Base-by-base conservation (phyloP, 2,888 invertebrate genomes). In the Pheosia tremula region DNA sequence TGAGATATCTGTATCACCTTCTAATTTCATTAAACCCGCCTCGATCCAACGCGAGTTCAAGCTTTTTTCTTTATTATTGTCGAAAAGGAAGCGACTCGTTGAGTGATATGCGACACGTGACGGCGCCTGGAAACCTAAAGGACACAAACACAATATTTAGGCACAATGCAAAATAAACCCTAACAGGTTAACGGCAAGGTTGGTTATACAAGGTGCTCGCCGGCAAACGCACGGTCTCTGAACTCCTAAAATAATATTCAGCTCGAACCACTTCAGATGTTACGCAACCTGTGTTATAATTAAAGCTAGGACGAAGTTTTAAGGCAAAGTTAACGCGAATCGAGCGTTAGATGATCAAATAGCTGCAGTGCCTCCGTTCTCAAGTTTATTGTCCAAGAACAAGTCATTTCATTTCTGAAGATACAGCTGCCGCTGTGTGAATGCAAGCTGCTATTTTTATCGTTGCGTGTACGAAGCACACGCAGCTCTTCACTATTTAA, bases 51-150 rank as follows among this genome's bases (percentile, higher is more conserved):
- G 71, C 72, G 77, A 36, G 13, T 69, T 73, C 74, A 72, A 75
- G 72, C 69, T 80, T 83, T 87, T 87, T 86, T 82, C 83, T 86
- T 86, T 86, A 87, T 87, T 87, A 89, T 87, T 90, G 90, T 91
- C 88, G 86, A 88, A 91, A 91, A 90, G 91, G 91, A 91, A 93
- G 89, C 89, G 83, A 75, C 82, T 75, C 79, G 92, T 72, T 90
- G 93, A 93, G 89, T 92, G 93, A 93, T 90, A 91, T 85, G 93
- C 88, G 93, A 93, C 93, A 93, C 90, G 85, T 92, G 93, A 91
- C 85, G 83, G 74, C 65, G 49, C 64, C 66, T 60, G 77, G 72
- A 67, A 78, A 74, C 59, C 75, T 64, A 75, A 87, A 87, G 77
- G 89, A 77, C 86, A 79, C 75, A 91, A 83, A 66, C 68, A 70